Base-by-base conservation (phyloP, 2,797 vertebrate species). In the Rhynchonycteris naso region DNA sequence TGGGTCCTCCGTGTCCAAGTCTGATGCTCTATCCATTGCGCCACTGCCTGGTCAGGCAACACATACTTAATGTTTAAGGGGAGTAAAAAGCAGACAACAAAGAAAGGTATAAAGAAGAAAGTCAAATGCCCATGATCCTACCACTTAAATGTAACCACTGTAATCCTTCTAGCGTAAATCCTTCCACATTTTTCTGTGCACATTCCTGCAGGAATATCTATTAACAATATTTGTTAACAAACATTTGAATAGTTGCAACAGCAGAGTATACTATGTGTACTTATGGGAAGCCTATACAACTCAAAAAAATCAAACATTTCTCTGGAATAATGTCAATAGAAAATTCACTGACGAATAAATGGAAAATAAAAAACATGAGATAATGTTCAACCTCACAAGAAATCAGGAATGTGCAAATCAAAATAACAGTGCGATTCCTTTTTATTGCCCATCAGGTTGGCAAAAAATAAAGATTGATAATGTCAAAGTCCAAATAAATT, bases 271-370 rank as follows among this genome's bases (percentile, higher is more conserved):
- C 33, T 58, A 28, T 88, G 22, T 79, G 0, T 78, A 91, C 65
- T 82, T 85, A 65, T 63, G n/a, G 76, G 63, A 92, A 21, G 61
- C 24, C 72, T 72, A 43, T 89, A n/a, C 18, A 91, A 75, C 26
- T n/a, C 30, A 69, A 5, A 85, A 91, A 79, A 47, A n/a, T 43
- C 63, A 76, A 58, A 74, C 80, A 33, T 72, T 56, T 59, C 87
- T 84, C 81, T 75, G 35, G 65, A 94, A 33, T 80, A 75, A 58
- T 75, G 52, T 58, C 78, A 89, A 85, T 50, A 92, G 76, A 4
- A 66, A 95, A n/a, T 68, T 95, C 68, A 68, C 71, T n/a, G 16
- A 93, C 91, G 24, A 94, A 96, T 14, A 82, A 74, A 81, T 80
- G 28, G 9, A 56, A 69, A 94, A 85, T 54, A n/a, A 83, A 87